Evolutionary conservation across 1,140 invertebrate species (phyloP).

Genomic region (Rhysida immarginata): DNA sequence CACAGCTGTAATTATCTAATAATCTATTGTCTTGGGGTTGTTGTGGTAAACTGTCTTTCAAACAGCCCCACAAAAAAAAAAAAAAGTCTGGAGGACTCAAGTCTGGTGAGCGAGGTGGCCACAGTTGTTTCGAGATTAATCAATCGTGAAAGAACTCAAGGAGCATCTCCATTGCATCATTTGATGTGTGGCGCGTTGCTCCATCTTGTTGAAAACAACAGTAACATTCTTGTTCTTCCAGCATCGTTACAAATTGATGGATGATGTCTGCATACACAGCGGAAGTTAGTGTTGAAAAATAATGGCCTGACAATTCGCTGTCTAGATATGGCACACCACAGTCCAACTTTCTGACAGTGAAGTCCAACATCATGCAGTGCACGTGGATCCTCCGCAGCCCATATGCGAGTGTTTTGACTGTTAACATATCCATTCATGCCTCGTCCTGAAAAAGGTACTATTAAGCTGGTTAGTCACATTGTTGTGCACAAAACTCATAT

Average conservation of each 20-base stretch:
- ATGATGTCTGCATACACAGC: neutral
- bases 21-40: neutral
- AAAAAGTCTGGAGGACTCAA: too few species aligned
- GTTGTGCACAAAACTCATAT: neutral
- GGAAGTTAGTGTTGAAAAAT: neutral
- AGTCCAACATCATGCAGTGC: conserved; percentile 23
- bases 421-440: conserved; percentile 19
- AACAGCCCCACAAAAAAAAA: neutral
- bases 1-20: neutral
- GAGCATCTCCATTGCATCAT: neutral
- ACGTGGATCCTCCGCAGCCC: conserved; percentile 20
- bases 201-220: conserved; percentile 1
- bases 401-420: conserved; percentile 21
- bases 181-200: neutral
- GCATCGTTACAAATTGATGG: neutral
- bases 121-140: neutral
- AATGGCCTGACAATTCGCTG: conserved; percentile 22
- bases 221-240: neutral
- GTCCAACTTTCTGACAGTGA: conserved; percentile 24
- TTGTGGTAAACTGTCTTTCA: neutral
- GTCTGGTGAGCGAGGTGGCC: neutral
- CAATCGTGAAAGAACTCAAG: neutral
- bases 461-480: neutral
- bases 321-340: conserved; percentile 26
- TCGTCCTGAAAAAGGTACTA: conserved; percentile 16